Evolutionary conservation across 37 sponge, comb jelly and placozoan genomes (phyloP).

Genomic region (Corticium candelabrum): DNA sequence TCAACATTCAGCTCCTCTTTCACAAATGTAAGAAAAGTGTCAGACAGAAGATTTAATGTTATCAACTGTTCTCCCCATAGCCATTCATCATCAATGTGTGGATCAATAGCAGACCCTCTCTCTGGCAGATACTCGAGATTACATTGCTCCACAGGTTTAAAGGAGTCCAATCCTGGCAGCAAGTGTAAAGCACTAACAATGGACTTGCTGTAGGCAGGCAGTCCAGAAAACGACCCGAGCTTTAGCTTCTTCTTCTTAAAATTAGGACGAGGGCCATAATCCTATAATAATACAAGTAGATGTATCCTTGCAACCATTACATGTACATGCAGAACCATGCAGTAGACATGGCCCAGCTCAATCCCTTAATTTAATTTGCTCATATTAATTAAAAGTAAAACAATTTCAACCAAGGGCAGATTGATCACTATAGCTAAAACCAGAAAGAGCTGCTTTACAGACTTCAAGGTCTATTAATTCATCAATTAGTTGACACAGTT

Average conservation of each 20-base stretch:
- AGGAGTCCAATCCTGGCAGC: slow-evolving; percentile 25
- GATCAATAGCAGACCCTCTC: slow-evolving; percentile 80
- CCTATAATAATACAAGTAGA: slow-evolving; percentile 23
- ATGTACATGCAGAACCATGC: neutral
- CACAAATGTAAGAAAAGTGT: slow-evolving; percentile 65
- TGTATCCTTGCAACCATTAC: too few species aligned
- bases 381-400: slow-evolving; percentile 8
- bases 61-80: slow-evolving; percentile 91
- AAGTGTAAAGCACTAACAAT: neutral
- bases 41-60: slow-evolving; percentile 77
- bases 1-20: slow-evolving; percentile 7
- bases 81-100: slow-evolving; percentile 92
- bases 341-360: neutral
- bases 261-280: slow-evolving; percentile 93
- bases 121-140: slow-evolving; percentile 77
- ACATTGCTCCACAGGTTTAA: slow-evolving; percentile 87
- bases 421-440: too few species aligned
- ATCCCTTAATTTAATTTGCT: slow-evolving; percentile 1
- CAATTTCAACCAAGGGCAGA: too few species aligned
- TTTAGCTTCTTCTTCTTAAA: slow-evolving; percentile 83
- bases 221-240: slow-evolving; percentile 67
- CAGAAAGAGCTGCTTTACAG: too few species aligned
- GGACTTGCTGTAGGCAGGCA: slow-evolving; percentile 54
- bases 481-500: too few species aligned
- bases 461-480: too few species aligned